Percentiles rank a stretch among this genome's conserved stretches.
These are phyloP conservation scores for Sinodicranocentrus sp. DNA, from an alignment of 2,888 invertebrate genomes.

Conservation along the genomic window DNA sequence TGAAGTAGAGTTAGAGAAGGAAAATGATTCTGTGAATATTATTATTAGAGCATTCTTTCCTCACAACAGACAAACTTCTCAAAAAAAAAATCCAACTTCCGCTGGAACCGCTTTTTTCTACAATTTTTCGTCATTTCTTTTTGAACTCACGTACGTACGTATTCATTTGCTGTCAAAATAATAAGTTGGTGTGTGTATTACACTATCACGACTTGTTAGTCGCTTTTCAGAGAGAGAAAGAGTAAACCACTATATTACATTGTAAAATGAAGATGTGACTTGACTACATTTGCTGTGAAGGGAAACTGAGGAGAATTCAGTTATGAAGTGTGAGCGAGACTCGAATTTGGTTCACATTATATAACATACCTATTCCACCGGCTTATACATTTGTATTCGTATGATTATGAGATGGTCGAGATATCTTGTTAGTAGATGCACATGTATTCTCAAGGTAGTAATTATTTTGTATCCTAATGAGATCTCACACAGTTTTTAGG, in stretches of 20 bases:
- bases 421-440: conserved; percentile 43
- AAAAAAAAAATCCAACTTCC: conserved; percentile 69
- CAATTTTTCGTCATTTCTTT: conserved; percentile 58
- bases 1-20: conserved; percentile 22
- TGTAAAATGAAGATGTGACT: conserved; percentile 55
- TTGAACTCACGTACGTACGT: conserved; percentile 67
- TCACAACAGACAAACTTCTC: conserved; percentile 43
- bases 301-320: not conserved
- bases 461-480: conserved; percentile 61
- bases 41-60: conserved; percentile 45
- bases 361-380: no score
- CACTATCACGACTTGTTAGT: conserved; percentile 30
- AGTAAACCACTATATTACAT: conserved; percentile 12
- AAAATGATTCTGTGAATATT: conserved; percentile 37
- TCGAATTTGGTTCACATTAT: no score
- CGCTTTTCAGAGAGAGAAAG: not conserved
- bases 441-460: conserved; percentile 21
- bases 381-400: no score
- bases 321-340: no score
- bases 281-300: conserved; percentile 29
- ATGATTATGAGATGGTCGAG: not conserved
- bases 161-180: conserved; percentile 64
- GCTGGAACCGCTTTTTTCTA: conserved; percentile 72
- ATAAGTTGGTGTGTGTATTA: conserved; percentile 45
- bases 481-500: conserved; percentile 64